phyloP scores from a whole-genome alignment of 1,140 invertebrate species.

The Bathynomus jamesi region DNA sequence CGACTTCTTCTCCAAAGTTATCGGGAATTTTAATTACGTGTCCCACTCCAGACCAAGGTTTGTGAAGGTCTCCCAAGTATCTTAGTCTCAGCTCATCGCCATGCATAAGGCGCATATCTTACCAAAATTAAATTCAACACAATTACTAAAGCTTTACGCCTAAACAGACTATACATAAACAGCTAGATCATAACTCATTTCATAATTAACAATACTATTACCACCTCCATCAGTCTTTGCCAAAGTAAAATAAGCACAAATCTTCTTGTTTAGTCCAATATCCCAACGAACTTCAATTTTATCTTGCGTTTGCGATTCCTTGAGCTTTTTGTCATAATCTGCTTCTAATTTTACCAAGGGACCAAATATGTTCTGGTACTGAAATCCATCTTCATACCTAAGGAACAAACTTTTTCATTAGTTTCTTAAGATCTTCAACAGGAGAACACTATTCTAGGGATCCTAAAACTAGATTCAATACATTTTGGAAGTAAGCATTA shows the following conservation, averaged over 20 bases:
- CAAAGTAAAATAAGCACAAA: slow-evolving; percentile 94
- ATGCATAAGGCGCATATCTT: slow-evolving; percentile 98
- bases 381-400: slow-evolving; percentile 95
- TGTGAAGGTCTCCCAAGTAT: slow-evolving; percentile 87
- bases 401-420: too few species aligned
- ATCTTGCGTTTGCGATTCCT: slow-evolving; percentile 97
- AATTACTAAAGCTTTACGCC: too few species aligned
- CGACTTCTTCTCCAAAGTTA: slow-evolving; percentile 97
- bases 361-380: slow-evolving; percentile 98
- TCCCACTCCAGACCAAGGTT: slow-evolving; percentile 89
- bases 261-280: slow-evolving; percentile 89
- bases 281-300: slow-evolving; percentile 95
- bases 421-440: too few species aligned
- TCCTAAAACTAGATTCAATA: too few species aligned
- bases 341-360: slow-evolving; percentile 95
- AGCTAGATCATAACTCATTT: too few species aligned
- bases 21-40: slow-evolving; percentile 98
- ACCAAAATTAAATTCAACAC: too few species aligned
- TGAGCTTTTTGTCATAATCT: slow-evolving; percentile 95
- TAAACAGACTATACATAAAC: too few species aligned
- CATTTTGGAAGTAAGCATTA: too few species aligned
- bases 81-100: slow-evolving; percentile 92
- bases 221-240: slow-evolving; percentile 88
- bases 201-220: too few species aligned
- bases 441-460: too few species aligned